Percentiles rank a stretch among this genome's conserved stretches.
Evolutionary conservation across 2,797 vertebrate species (phyloP).

Genomic region (Sebastes miniatus): DNA sequence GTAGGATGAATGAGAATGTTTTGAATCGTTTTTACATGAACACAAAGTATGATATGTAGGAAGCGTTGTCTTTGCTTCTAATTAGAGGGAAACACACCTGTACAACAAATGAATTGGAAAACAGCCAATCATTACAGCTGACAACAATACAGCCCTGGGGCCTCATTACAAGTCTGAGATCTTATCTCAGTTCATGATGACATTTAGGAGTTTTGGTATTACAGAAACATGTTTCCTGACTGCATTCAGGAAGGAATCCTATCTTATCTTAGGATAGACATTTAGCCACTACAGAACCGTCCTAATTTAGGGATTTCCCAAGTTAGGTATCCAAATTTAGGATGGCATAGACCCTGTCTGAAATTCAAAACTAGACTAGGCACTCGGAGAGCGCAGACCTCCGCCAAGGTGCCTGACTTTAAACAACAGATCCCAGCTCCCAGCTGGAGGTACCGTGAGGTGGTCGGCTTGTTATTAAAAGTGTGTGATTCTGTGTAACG

Average conservation of each 20-base stretch:
- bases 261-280: neutral
- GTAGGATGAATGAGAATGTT: neutral
- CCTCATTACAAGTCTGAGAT: neutral
- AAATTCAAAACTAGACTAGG: neutral
- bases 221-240: neutral
- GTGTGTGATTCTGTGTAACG: too few relatives aligned
- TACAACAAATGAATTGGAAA: neutral
- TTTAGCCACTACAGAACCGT: neutral
- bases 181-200: neutral
- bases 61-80: too few relatives aligned
- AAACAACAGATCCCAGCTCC: too few relatives aligned
- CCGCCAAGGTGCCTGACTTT: too few relatives aligned
- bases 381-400: too few relatives aligned
- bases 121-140: neutral
- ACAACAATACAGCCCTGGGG: neutral
- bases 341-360: neutral
- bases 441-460: too few relatives aligned
- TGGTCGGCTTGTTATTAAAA: too few relatives aligned
- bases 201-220: neutral
- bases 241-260: neutral
- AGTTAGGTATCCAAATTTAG: too few relatives aligned
- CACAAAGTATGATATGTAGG: neutral
- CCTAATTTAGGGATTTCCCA: too few relatives aligned
- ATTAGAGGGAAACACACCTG: too few relatives aligned
- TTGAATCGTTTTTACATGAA: neutral